A percentile compares a stretch with the other conserved stretches of the same genome.
Evolutionary conservation across 2,113 vertebrate species (phyloP).

Genomic region (Meleagris gallopavo): DNA sequence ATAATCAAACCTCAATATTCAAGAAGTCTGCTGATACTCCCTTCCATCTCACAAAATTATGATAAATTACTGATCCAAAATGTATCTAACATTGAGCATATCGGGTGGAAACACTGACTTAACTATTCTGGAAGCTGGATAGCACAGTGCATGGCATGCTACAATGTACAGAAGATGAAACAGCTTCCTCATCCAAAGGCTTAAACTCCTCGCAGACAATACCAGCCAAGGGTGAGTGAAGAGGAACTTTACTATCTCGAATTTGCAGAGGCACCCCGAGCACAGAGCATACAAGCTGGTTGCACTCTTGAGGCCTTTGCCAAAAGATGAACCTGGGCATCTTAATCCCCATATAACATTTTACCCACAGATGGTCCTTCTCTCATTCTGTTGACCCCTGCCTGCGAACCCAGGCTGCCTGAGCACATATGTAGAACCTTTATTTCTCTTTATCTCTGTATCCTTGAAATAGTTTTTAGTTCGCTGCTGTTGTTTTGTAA

Average conservation of each 20-base stretch:
- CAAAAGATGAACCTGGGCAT: neutral
- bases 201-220: neutral
- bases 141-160: no score
- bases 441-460: neutral
- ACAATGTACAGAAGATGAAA: neutral
- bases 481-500: neutral
- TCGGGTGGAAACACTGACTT: neutral
- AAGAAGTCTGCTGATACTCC: neutral
- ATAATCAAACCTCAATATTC: neutral
- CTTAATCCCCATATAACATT: neutral
- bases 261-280: neutral
- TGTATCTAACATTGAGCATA: no score
- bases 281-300: neutral
- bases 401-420: neutral
- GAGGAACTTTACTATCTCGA: neutral
- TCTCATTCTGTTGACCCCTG: neutral
- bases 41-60: neutral
- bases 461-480: no score
- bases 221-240: neutral
- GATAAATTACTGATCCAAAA: neutral
- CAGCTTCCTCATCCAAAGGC: neutral
- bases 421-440: fast-evolving
- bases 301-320: neutral
- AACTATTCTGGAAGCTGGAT: neutral
- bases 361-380: neutral